Base-by-base conservation (phyloP, 2,888 invertebrate genomes). In the Monoplex corrugatus region DNA sequence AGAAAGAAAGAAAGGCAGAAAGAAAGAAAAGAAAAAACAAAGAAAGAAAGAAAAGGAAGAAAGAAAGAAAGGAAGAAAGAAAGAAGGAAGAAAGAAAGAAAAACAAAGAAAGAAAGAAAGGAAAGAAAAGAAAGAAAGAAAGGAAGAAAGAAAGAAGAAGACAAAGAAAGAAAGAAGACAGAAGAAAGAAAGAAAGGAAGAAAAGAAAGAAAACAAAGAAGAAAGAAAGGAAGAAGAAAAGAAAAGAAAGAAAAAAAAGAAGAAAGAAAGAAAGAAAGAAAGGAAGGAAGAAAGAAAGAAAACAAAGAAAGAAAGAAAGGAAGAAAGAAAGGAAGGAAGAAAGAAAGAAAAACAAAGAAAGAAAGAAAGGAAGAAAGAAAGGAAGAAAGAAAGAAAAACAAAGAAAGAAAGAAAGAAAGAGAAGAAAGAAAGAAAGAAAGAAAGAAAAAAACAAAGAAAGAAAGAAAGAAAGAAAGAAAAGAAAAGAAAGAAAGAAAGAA, bases 321-420 rank as follows among this genome's bases (percentile, higher is more conserved):
- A 10, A 50, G 13, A 50, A 10, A 50, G 13, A 68, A 8, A 68
- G 68, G n/a, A n/a, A 68, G 68, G n/a, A n/a, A 68, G 68, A 68
- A n/a, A 68, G 68, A 68, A n/a, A 68, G 68, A 68, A n/a, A 68
- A n/a, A 68, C 28, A 68, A n/a, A 68, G 68, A 68, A n/a, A 68
- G 68, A 68, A n/a, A 3, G 5, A 3, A 2, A 23, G 5, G 2
- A 2, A n/a, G n/a, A n/a, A 68, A n/a, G 2, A n/a, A 3, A 2
- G 28, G 63, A 63, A n/a, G n/a, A n/a, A n/a, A 19, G 5, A 19
- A n/a, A 63, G 63, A 63, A n/a, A 63, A n/a, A 63, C 28, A 63
- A n/a, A 63, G 63, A 19, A 3, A 63, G 63, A 63, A n/a, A 63
- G 63, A 19, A 3, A 63, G 63, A 63, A n/a, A 63, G 63, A 63